Base-by-base conservation (phyloP, 2,888 invertebrate species). In the Copidosoma aretas region DNA sequence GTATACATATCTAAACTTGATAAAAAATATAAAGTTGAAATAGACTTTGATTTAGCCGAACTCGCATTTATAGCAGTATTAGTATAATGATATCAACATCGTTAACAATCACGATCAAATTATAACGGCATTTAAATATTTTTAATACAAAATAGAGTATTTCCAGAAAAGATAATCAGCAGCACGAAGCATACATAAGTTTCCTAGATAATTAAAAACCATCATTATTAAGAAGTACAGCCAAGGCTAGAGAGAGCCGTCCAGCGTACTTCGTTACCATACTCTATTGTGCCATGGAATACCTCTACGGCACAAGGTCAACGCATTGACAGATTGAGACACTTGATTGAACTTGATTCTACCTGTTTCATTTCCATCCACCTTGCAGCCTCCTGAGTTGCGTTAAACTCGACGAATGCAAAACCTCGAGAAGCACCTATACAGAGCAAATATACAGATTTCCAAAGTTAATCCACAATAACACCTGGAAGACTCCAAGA, bases 291-390 rank as follows among this genome's bases (percentile, higher is more conserved):
- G 82, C 83, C 82, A 83, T 83, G 81, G 80, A 83, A 82, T 82
- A 81, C 80, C 79, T 81, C 65, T 54, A 77, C 81, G 81, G 80
- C 81, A 80, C 82, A 78, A 77, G 68, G 77, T 78, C 78, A 80
- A 82, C 81, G 80, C 81, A 81, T 82, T 81, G 63, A 70, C 60
- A 67, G 79, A 80, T 78, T 77, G 80, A 80, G 80, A 78, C 78
- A 79, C 79, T 81, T 80, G 81, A 80, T 77, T 81, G 79, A 82
- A 81, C 81, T 81, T 81, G 77, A 77, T 83, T 82, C 83, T 90
- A 93, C 93, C 91, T 94, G 92, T 88, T 93, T 93, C 86, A 90
- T 88, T 85, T 94, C 94, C 93, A 95, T 95, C 94, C 95, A 95
- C 84, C 90, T 90, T 84, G 90, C 90, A 82, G 95, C 94, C 87